Base-by-base conservation (phyloP, 1,140 invertebrate genomes). In the Leptinotarsa undecemlineata region DNA sequence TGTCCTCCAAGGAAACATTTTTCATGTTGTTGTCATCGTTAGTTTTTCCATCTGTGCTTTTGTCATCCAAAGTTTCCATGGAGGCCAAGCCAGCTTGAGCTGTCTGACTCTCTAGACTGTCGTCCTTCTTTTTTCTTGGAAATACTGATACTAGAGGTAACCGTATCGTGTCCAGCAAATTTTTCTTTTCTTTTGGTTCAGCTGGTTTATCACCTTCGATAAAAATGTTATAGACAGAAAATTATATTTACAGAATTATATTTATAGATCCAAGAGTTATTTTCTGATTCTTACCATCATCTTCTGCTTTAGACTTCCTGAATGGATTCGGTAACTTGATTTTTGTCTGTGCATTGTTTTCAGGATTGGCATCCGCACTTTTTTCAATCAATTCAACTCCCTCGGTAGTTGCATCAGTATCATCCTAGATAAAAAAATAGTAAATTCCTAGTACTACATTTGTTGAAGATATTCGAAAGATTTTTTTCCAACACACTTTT, bases 61-160 rank as follows among this genome's bases (percentile, higher is more conserved):
- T 85, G 78, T 92, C 91, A 81, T 93, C 92, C 4, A 94, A 85
- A 0, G 92, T 94, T 81, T 94, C 93, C 87, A 92, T 90, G 2
- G 92, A 93, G 1, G 93, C 92, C 68, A 94, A 86, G 61, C 91
- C 91, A 3, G 91, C 92, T 79, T 89, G 89, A 14, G 84, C 83
- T 79, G 68, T 83, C 80, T 78, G 85, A 48, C 70, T 81, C 19
- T 81, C 80, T n/a, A 84, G 74, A 63, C 80, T 80, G 15, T 83
- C 82, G 5, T 75, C 78, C 78, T 82, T 80, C 74, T 84, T 81
- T 76, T 81, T 82, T 68, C 79, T 60, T 63, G 83, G 89, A 77
- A 92, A 89, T 71, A 91, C 90, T 21, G 90, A 89, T 17, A 88
- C 90, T 66, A 92, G 85, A 13, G 91, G 91, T 75, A 91, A 82